phyloP scores from a whole-genome alignment of 1,140 invertebrate species.

The Homarus americanus region DNA sequence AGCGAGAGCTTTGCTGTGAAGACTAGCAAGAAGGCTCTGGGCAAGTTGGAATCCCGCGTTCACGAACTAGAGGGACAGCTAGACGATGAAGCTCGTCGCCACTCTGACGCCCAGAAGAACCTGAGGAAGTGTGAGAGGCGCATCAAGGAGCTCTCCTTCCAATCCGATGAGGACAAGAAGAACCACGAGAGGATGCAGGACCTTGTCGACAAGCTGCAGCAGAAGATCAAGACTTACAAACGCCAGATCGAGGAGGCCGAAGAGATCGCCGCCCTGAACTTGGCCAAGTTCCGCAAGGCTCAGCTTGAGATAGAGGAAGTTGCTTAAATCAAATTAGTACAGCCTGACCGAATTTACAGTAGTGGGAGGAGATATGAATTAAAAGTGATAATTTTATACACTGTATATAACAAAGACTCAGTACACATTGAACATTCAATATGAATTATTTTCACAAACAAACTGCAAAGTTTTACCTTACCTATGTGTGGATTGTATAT shows the following conservation, averaged over 20 bases:
- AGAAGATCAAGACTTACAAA: slow-evolving; percentile 56
- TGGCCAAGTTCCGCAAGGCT: slow-evolving; percentile 65
- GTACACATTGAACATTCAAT: too few species aligned
- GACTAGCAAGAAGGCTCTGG: slow-evolving; percentile 74
- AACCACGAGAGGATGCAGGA: slow-evolving; percentile 63
- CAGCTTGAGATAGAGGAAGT: slow-evolving; percentile 55
- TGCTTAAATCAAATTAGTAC: too few species aligned
- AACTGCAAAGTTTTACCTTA: too few species aligned
- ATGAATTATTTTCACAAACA: too few species aligned
- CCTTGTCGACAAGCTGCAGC: slow-evolving; percentile 52
- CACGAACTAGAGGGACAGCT: slow-evolving; percentile 78
- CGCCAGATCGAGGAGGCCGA: slow-evolving; percentile 61
- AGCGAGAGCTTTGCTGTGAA: slow-evolving; percentile 79
- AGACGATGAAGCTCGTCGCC: slow-evolving; percentile 36
- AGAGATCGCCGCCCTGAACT: slow-evolving; percentile 64
- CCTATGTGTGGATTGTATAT: too few species aligned
- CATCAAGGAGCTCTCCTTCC: slow-evolving; percentile 61
- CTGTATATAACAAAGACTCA: too few species aligned
- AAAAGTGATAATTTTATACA: too few species aligned
- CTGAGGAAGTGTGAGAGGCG: slow-evolving; percentile 64
- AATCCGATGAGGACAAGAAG: slow-evolving; percentile 61
- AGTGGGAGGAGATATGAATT: too few species aligned
- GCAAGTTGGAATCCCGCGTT: slow-evolving; percentile 79
- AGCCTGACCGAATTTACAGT: too few species aligned
- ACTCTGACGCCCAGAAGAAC: slow-evolving; percentile 63